Base-by-base conservation (phyloP, 2,797 vertebrate genomes). In the Hafferia zeledoni region DNA sequence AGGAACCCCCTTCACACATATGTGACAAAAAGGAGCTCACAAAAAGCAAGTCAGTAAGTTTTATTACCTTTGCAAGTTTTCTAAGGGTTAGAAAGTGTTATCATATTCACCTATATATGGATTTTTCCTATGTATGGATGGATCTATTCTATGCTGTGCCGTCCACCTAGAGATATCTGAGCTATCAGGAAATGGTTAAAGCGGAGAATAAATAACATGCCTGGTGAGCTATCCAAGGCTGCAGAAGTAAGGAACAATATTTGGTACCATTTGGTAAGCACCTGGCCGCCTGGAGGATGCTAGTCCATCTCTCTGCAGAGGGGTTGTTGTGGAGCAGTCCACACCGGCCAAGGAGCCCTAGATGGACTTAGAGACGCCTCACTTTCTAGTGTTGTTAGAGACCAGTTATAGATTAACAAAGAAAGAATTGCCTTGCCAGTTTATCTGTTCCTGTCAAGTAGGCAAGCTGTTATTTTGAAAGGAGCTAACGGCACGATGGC, bases 391-490 rank as follows among this genome's bases (percentile, higher is more conserved):
- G 52, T n/a, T 94, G 61, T 69, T 85, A 33, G 35, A 87, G 81
- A 80, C 33, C 33, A 72, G 77, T 56, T 67, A 91, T 69, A 71
- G 81, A 80, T 70, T 93, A 92, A 96, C 92, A 95, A 86, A 89
- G 91, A 90, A 74, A 89, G 70, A 89, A 52, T 46, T 70, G 69
- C 91, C 28, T 47, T 88, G 82, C 90, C 81, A 86, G 95, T 93
- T 96, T 94, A 92, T 90, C 88, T 76, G 0, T 91, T 95, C 84
- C 87, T 96, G 94, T 95, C 94, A 97, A 90, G 88, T 90, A 94
- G 69, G 79, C 95, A 95, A 96, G 86, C 94, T 95, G 82, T 95
- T 96, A 91, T 95, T 97, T 95, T 95, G 93, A 95, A 95, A 94
- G 81, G 84, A 94, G 80, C 82, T 90, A 96, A 91, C 3, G 46